Base-by-base conservation (phyloP, 1,140 invertebrate genomes). In the Aculops lycopersici region DNA sequence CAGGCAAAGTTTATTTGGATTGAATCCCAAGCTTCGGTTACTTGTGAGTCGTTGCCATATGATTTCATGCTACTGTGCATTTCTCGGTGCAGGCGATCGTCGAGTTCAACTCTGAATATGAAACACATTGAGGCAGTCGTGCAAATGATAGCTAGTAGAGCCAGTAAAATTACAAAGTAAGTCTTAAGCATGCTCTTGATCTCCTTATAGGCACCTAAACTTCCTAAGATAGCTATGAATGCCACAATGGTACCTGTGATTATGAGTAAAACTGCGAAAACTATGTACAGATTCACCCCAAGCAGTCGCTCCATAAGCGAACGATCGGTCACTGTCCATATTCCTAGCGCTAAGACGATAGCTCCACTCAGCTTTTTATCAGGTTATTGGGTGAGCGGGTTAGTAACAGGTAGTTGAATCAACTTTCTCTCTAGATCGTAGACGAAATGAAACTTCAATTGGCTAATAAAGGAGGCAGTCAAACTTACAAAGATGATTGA, bases 111-210 rank as follows among this genome's bases (percentile, higher is more conserved):
- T n/a, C n/a, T n/a, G n/a, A n/a, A n/a, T n/a, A n/a, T n/a, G n/a
- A n/a, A n/a, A n/a, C n/a, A n/a, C n/a, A n/a, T n/a, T n/a, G n/a
- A n/a, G n/a, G n/a, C n/a, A n/a, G n/a, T n/a, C n/a, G n/a, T n/a
- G n/a, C n/a, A n/a, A n/a, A n/a, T n/a, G 37, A 71, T 73, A 40
- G 83, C 70, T 53, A 81, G 80, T 41, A 83, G 67, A 43, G 80
- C 60, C 47, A 80, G 69, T 21, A 83, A 63, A 15, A 78, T 62
- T 49, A 83, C 74, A 55, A 78, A 78, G 55, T 83, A 84, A 55
- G 71, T 74, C 36, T 83, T 60, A 4, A 83, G 62, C 66, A 81
- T 69, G 54, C 76, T 83, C 55, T 79, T 76, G n/a, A n/a, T n/a
- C n/a, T n/a, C n/a, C n/a, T n/a, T n/a, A n/a, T n/a, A n/a, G n/a